phyloP scores from a whole-genome alignment of 2,888 invertebrate genomes.

The Polydrusus cervinus region DNA sequence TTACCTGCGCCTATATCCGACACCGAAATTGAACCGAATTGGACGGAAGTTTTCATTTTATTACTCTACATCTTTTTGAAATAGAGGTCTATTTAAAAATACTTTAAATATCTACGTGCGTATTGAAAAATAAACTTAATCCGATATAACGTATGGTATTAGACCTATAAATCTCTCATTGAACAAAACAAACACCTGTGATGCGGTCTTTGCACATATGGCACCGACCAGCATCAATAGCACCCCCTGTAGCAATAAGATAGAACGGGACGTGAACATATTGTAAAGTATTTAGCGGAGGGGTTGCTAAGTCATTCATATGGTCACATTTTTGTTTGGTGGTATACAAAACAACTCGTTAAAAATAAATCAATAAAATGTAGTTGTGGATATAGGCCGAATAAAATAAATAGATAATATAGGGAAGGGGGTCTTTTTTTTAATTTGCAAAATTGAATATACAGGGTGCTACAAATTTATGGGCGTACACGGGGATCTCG shows the following conservation, averaged over 20 bases:
- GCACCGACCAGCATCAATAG: slow-evolving; percentile 62
- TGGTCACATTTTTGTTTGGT: slow-evolving; percentile 49
- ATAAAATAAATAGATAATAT: too few relatives aligned
- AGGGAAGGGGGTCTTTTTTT: too few relatives aligned
- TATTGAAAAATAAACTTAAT: slow-evolving; percentile 26
- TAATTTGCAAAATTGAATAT: too few relatives aligned
- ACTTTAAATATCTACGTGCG: not conserved
- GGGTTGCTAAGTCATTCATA: slow-evolving; percentile 50
- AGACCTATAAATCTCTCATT: slow-evolving; percentile 49
- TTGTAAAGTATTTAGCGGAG: slow-evolving; percentile 67
- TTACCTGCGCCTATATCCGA: too few relatives aligned
- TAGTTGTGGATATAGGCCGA: too few relatives aligned
- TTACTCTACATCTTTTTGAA: too few relatives aligned
- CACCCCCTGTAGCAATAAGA: slow-evolving; percentile 53
- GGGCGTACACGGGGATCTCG: too few relatives aligned
- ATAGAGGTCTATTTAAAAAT: not conserved
- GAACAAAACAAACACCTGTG: slow-evolving; percentile 60
- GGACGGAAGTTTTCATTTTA: too few relatives aligned
- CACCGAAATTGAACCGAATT: too few relatives aligned
- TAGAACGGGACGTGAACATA: slow-evolving; percentile 61
- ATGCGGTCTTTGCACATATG: slow-evolving; percentile 64
- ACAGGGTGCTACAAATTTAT: too few relatives aligned
- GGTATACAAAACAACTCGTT: slow-evolving; percentile 24
- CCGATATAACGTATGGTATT: slow-evolving; percentile 41
- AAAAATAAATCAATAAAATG: slow-evolving; percentile 21